Percentiles rank a stretch among this genome's conserved stretches.
Conservation (phyloP, 2,113 vertebrate genomes). For the Ictalurus punctatus region DNA sequence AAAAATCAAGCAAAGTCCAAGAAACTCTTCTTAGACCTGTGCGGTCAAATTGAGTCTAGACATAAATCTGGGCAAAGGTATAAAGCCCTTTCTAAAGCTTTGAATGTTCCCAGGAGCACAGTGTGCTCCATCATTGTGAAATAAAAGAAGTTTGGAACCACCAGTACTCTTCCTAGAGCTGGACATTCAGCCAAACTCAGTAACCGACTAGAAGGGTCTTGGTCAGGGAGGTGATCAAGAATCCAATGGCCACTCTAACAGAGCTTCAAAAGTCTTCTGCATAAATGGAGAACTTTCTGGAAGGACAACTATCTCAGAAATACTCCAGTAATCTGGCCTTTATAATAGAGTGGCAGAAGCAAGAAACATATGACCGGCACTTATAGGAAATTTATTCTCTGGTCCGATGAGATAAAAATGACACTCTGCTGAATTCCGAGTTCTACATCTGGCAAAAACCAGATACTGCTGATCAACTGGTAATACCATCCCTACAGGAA, state of each 20-base stretch:
- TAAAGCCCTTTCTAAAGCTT: background rate
- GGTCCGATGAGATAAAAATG: background rate
- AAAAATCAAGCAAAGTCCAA: background rate
- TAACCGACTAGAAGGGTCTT: no score
- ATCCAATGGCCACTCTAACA: no score
- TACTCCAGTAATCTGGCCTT: background rate
- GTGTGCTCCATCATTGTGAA: background rate
- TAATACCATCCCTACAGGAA: background rate
- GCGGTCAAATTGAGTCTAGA: background rate
- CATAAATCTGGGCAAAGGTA: background rate
- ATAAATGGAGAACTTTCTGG: no score
- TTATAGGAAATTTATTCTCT: background rate
- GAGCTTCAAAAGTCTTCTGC: no score
- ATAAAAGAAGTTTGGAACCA: no score
- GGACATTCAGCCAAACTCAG: no score
- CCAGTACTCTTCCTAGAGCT: no score
- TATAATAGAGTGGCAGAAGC: background rate
- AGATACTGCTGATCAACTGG: background rate
- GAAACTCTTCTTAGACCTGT: background rate
- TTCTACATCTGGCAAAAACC: background rate
- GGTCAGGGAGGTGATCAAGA: no score
- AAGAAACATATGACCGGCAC: background rate
- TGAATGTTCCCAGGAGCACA: background rate
- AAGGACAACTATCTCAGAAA: background rate
- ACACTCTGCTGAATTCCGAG: background rate